Evolutionary conservation across 2,888 invertebrate genomes (phyloP).

Genomic region (Julus scandinavius): DNA sequence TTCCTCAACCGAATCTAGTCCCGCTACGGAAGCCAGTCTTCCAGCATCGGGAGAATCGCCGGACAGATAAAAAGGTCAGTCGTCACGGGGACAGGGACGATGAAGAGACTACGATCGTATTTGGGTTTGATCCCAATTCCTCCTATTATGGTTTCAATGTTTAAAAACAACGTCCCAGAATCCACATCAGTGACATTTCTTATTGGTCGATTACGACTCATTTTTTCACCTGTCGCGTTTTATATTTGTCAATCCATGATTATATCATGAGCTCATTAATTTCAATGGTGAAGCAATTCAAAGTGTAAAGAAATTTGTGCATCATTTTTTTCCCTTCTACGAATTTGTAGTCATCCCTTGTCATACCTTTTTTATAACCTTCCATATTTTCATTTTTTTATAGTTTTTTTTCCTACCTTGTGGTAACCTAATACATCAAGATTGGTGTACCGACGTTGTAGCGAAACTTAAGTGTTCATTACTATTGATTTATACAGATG

Average conservation of each 20-base stretch:
- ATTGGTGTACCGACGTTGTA: not conserved
- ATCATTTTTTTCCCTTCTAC: not conserved
- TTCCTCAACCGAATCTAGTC: not conserved
- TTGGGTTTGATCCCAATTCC: not conserved
- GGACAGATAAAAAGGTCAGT: slow-evolving; percentile 56
- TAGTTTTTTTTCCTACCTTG: not conserved
- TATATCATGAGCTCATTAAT: slow-evolving; percentile 15
- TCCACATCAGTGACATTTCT: slow-evolving; percentile 33
- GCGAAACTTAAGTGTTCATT: not conserved
- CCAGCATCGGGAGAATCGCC: slow-evolving; percentile 51
- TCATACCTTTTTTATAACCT: not conserved
- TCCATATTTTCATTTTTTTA: slow-evolving; percentile 7
- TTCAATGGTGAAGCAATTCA: not conserved
- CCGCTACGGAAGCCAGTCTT: not conserved
- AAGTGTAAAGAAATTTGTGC: not conserved
- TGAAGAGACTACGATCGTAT: not conserved
- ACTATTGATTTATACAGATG: not conserved
- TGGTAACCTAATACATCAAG: not conserved
- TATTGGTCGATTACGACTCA: slow-evolving; percentile 16
- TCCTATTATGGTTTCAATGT: slow-evolving; percentile 20
- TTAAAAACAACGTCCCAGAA: slow-evolving; percentile 7
- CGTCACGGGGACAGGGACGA: not conserved
- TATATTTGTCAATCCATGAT: slow-evolving; percentile 11
- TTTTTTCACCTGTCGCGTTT: not conserved
- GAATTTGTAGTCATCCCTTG: not conserved